These are phyloP conservation scores for Carassius carassius DNA, from an alignment of 2,113 vertebrate genomes.

Conservation along the genomic window DNA sequence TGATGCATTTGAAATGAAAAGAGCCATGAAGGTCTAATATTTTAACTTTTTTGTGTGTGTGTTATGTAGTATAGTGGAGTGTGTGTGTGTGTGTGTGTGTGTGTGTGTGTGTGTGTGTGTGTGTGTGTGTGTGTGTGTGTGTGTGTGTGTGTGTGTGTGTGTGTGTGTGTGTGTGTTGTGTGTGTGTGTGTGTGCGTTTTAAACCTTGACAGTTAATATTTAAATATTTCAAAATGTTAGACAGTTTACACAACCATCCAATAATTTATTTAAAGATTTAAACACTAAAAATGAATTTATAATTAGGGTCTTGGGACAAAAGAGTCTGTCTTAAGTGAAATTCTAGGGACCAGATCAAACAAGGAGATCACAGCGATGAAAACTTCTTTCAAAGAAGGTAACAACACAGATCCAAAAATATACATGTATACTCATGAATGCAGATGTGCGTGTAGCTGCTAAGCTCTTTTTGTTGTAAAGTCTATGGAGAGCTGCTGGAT, in stretches of 20 bases:
- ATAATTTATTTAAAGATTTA: background rate
- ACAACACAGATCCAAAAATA: background rate
- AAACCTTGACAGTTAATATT: background rate
- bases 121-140: too few relatives aligned
- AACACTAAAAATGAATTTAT: background rate
- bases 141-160: too few relatives aligned
- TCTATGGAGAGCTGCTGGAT: slow-evolving; percentile 44
- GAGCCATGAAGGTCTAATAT: slow-evolving; percentile 67
- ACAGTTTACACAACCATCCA: background rate
- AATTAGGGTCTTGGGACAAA: slow-evolving; percentile 85
- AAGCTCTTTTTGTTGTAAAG: slow-evolving; percentile 23
- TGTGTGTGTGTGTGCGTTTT: too few relatives aligned
- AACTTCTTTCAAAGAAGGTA: slow-evolving; percentile 81
- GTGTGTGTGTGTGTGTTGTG: background rate
- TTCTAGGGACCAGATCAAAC: slow-evolving; percentile 85
- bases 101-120: too few relatives aligned
- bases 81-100: too few relatives aligned
- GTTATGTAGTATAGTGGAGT: too few relatives aligned
- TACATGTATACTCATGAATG: background rate
- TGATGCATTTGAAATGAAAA: slow-evolving; percentile 82
- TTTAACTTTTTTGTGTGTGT: background rate
- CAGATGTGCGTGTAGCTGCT: background rate
- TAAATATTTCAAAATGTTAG: background rate
- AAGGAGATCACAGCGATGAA: slow-evolving; percentile 77
- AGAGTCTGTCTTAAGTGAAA: slow-evolving; percentile 85